These are phyloP conservation scores for Propsilocerus akamusi DNA, from an alignment of 1,140 invertebrate species.

Conservation along the genomic window DNA sequence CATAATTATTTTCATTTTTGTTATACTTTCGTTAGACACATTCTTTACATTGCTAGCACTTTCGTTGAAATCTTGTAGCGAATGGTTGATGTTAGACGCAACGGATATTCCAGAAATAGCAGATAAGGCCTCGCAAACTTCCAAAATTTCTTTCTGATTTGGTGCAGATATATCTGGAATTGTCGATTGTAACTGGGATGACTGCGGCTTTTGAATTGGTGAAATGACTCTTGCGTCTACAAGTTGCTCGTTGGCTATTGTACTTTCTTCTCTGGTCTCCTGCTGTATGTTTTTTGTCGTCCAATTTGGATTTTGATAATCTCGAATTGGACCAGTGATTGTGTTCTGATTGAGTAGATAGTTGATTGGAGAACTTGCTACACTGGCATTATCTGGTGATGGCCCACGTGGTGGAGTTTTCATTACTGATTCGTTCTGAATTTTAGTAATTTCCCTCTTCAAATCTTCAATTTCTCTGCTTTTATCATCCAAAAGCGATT, in stretches of 20 bases:
- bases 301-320: constrained; percentile 16
- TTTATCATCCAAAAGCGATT: constrained; percentile 22
- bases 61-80: neutral
- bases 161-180: neutral
- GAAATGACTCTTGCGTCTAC: constrained; percentile 8
- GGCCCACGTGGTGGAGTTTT: neutral
- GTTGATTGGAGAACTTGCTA: constrained; percentile 25
- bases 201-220: constrained; percentile 22
- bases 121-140: neutral
- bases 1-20: constrained; percentile 25
- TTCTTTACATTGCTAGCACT: constrained; percentile 7
- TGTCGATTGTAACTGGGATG: constrained; percentile 3
- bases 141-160: neutral
- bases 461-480: constrained; percentile 33
- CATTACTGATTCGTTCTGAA: constrained; percentile 13
- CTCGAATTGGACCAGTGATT: constrained; percentile 21
- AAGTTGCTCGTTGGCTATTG: neutral
- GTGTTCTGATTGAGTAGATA: constrained; percentile 28
- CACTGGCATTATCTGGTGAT: constrained; percentile 10
- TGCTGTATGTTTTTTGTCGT: neutral
- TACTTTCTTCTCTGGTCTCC: neutral
- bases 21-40: constrained; percentile 21
- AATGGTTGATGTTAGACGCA: neutral
- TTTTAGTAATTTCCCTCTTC: constrained; percentile 27
- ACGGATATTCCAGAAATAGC: neutral